Evolutionary conservation across 1,140 invertebrate genomes (phyloP), one percentile per base, ranked within the genome.

Genomic region (Drosophila kanapiae): DNA sequence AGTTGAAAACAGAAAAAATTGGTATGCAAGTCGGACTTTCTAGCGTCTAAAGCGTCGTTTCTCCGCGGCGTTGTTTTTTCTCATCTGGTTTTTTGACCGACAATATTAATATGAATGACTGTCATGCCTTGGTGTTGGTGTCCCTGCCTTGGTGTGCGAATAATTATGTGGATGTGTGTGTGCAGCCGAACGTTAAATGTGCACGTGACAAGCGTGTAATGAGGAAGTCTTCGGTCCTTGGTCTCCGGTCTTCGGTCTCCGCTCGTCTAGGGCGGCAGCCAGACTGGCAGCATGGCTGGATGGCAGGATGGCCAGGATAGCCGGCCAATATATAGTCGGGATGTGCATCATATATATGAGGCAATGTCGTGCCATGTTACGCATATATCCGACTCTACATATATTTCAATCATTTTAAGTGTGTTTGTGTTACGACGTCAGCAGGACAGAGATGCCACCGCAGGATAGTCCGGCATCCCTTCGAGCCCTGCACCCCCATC

Each of bases 381-480:
- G 80, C 82, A 81, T 78, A 85, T 78, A 84, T 83, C 54, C 62
- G 62, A 57, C 51, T 75, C 57, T 79, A 86, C 83, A 83, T 87
- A 83, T 87, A 87, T 87, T 87, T 87, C 84, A 83, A 88, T 87
- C 80, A 87, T 78, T 83, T 87, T 87, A 87, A 87, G 83, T 87
- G 84, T 87, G 80, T 87, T 86, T 86, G 83, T 86, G 79, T 82
- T 87, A 82, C 79, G 75, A 40, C 75, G 62, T 60, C 78, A 79
- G 70, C 75, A 85, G 79, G 64, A 78, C 69, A 78, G 63, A 47
- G 51, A 59, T 49, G 74, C 75, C 75, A 67, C 53, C 67, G 53
- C 71, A 85, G 75, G 78, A 85, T 63, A 53, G 75, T 54, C 57
- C 65, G 38, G 27, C 58, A 43, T 27, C 47, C 43, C 51, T 35